phyloP scores from a whole-genome alignment of 2,797 vertebrate genomes.

The Gymnoscopelus braueri region DNA sequence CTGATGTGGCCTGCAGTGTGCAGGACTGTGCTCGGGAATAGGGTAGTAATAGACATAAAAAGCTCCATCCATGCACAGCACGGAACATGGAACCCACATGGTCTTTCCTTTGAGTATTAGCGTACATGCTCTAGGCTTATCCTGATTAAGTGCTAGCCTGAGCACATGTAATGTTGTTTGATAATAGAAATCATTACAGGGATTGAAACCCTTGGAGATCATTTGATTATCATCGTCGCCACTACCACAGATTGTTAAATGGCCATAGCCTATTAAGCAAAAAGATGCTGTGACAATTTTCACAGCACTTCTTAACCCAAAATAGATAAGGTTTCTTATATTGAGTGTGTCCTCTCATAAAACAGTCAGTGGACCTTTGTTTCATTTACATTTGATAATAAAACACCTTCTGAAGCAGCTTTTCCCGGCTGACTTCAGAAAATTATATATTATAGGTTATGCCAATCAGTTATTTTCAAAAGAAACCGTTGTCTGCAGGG shows the following conservation, averaged over 20 bases:
- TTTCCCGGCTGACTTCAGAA: no score
- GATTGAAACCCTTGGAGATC: background rate
- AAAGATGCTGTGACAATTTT: background rate
- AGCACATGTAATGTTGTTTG: conserved; percentile 11
- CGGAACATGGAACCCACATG: background rate
- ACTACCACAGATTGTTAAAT: background rate
- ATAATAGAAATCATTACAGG: conserved; percentile 6
- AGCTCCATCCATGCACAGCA: background rate
- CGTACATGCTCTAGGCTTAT: conserved; percentile 17
- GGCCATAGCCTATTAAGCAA: conserved; percentile 1
- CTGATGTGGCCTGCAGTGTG: conserved; percentile 13
- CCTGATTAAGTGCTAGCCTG: conserved; percentile 9
- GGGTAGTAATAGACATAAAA: conserved; percentile 2
- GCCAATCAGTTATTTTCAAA: no score
- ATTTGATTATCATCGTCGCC: background rate
- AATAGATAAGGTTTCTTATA: background rate
- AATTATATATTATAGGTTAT: no score
- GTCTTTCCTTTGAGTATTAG: background rate
- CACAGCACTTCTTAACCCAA: background rate
- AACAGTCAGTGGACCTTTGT: no score
- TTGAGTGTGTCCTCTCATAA: no score
- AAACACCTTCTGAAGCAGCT: no score
- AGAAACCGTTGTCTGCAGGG: no score
- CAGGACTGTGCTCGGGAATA: conserved; percentile 14
- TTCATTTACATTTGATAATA: no score